A percentile compares a stretch with the other conserved stretches of the same genome.
Conservation (phyloP, 2,888 invertebrate species). For the Andrena trimmerana region DNA sequence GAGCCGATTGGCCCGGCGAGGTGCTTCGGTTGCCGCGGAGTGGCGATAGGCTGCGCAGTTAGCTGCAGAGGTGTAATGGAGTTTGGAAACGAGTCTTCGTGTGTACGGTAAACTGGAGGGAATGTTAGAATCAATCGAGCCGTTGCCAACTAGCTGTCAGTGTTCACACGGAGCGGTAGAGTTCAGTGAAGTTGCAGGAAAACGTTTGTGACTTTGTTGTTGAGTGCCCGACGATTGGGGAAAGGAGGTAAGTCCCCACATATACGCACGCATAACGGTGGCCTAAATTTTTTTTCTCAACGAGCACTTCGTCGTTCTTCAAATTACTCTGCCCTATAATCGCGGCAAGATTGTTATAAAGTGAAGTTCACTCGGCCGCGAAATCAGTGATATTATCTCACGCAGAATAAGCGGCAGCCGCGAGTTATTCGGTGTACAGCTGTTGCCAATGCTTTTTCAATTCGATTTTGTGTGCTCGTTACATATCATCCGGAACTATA, state of each 20-base stretch:
- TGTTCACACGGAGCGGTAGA: conserved; percentile 3
- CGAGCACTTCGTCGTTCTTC: conserved; percentile 8
- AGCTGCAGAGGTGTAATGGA: conserved; percentile 41
- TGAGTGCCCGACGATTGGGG: not conserved
- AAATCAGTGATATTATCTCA: not conserved
- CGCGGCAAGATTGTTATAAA: not conserved
- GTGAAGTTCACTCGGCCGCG: not conserved
- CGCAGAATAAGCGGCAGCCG: not conserved
- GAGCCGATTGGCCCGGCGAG: conserved; percentile 31
- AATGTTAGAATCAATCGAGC: conserved; percentile 41
- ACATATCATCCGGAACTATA: conserved; percentile 43
- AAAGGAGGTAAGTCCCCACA: conserved; percentile 24
- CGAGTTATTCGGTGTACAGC: conserved; percentile 21
- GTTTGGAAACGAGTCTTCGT: conserved; percentile 38
- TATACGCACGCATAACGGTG: conserved; percentile 49
- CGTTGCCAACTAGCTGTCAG: conserved; percentile 18
- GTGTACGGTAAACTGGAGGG: conserved; percentile 42
- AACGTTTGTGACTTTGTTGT: not conserved
- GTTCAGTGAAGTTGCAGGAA: not conserved
- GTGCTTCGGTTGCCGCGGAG: not conserved
- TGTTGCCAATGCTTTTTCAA: conserved; percentile 24
- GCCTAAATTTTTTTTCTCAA: conserved; percentile 54
- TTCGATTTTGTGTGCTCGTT: conserved; percentile 37
- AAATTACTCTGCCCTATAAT: not conserved
- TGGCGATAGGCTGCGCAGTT: conserved; percentile 28